Conservation (phyloP, 2,113 vertebrate species). For the Pitta sordida region DNA sequence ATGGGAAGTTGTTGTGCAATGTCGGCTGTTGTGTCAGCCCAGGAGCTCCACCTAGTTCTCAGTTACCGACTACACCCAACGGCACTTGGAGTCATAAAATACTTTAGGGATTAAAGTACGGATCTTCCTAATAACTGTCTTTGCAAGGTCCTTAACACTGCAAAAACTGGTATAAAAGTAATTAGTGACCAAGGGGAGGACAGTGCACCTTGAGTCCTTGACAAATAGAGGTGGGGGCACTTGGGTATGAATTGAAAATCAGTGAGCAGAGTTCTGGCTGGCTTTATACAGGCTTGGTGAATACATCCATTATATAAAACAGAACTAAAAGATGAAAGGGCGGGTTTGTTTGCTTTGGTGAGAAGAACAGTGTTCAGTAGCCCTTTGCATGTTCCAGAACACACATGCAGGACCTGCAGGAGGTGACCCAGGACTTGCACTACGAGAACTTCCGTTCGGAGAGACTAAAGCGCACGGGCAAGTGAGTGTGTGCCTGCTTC, state of each 20-base stretch:
- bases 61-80: neutral
- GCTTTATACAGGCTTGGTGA: neutral
- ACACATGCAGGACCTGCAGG: slow-evolving; percentile 90
- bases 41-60: neutral
- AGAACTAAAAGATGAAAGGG: neutral
- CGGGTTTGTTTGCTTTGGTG: neutral
- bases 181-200: neutral
- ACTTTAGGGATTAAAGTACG: neutral
- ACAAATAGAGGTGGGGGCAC: neutral
- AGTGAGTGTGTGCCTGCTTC: slow-evolving; percentile 58
- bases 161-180: neutral
- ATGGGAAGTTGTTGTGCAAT: neutral
- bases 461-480: slow-evolving; percentile 84
- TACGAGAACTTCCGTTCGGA: slow-evolving; percentile 92
- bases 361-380: neutral
- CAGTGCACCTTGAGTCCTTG: neutral
- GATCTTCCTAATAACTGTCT: neutral
- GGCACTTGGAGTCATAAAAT: neutral
- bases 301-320: neutral
- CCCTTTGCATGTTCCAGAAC: slow-evolving; percentile 68
- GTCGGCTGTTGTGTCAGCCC: neutral
- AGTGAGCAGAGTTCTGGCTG: neutral
- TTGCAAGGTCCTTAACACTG: neutral
- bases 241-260: neutral
- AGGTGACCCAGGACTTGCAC: slow-evolving; percentile 88